Evolutionary conservation across 2,888 invertebrate genomes (phyloP).

Genomic region (Acheta domesticus): DNA sequence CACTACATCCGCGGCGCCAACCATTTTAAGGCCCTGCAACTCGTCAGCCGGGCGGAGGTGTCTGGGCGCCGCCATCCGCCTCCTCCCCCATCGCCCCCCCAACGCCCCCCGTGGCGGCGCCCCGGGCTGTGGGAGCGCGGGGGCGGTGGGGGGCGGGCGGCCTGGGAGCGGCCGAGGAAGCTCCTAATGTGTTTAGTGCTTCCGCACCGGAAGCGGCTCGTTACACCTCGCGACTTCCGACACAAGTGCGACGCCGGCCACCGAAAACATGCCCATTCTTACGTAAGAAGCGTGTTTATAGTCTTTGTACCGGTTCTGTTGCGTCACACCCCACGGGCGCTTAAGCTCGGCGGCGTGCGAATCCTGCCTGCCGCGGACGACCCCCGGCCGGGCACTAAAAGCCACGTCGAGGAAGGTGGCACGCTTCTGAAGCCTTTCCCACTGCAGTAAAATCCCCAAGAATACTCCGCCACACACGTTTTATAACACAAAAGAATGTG

Average conservation of each 20-base stretch:
- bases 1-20: too few species aligned
- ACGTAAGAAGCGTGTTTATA: not conserved
- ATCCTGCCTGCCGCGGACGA: not conserved
- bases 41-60: too few species aligned
- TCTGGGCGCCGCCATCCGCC: too few species aligned
- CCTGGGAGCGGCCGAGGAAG: not conserved
- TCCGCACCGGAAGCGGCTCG: not conserved
- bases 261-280: not conserved
- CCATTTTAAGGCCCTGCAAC: too few species aligned
- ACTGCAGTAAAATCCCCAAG: not conserved
- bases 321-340: not conserved
- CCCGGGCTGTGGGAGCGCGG: too few species aligned
- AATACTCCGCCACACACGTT: constrained; percentile 7
- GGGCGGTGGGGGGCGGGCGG: not conserved
- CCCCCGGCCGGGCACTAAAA: not conserved
- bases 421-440: not conserved
- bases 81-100: too few species aligned
- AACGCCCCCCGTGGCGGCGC: too few species aligned
- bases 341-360: not conserved
- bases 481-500: not conserved
- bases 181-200: constrained; percentile 1
- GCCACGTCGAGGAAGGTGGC: not conserved
- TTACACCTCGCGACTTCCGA: constrained; percentile 18
- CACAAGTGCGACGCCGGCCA: not conserved
- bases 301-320: constrained; percentile 5